Conservation (phyloP, 1,140 invertebrate species). For the Papilio helenus region DNA sequence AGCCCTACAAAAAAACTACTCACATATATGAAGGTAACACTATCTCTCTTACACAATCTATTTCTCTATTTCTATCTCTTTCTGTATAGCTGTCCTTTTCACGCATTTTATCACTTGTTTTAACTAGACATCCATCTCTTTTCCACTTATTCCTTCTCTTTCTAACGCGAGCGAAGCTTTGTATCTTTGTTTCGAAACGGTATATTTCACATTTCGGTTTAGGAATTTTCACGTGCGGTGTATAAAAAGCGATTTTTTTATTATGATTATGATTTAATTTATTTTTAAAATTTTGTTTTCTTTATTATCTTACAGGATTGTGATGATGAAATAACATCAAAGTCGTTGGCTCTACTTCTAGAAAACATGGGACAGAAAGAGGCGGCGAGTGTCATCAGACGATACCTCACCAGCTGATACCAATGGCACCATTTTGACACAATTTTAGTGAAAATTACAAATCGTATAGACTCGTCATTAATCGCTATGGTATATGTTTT, state of each 20-base stretch:
- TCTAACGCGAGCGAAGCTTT: too few species aligned
- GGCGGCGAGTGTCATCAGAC: slow-evolving; percentile 47
- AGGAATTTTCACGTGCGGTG: too few species aligned
- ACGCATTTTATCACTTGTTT: background rate
- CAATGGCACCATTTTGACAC: background rate
- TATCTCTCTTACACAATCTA: background rate
- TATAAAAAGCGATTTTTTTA: too few species aligned
- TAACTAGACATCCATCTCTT: background rate
- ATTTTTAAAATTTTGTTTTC: background rate
- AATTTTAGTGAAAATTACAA: background rate
- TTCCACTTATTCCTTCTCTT: background rate
- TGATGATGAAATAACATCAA: slow-evolving; percentile 45
- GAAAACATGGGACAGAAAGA: slow-evolving; percentile 48
- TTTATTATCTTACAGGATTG: slow-evolving; percentile 42
- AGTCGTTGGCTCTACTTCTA: slow-evolving; percentile 48
- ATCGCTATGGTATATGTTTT: background rate
- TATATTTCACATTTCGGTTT: too few species aligned
- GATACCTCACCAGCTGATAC: slow-evolving; percentile 31
- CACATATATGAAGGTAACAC: slow-evolving; percentile 54
- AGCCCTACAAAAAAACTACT: slow-evolving; percentile 57
- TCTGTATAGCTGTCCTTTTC: background rate
- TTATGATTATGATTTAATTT: background rate
- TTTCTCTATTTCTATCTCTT: slow-evolving; percentile 10
- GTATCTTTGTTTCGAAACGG: too few species aligned
- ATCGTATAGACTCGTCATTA: background rate